Conservation (phyloP, 37 sponge, comb jelly and placozoan species). For the Halisarca cf. caerulea region DNA sequence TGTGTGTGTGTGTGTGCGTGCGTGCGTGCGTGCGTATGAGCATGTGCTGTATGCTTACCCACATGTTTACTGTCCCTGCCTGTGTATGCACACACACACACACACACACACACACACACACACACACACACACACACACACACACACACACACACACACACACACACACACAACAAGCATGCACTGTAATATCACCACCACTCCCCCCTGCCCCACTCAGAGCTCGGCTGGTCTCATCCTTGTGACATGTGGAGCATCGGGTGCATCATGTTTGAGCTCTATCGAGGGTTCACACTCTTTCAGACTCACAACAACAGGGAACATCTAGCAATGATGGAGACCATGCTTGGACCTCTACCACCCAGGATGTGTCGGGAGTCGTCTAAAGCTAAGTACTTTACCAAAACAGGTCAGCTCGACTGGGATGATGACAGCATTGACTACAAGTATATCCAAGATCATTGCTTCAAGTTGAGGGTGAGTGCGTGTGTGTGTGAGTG, state of each 20-base stretch:
- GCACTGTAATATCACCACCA: too few relatives aligned
- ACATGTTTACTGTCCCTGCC: too few relatives aligned
- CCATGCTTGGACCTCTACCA: constrained; percentile 89
- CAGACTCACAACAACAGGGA: constrained; percentile 98
- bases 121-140: background rate
- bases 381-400: constrained; percentile 82
- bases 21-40: too few relatives aligned
- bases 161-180: constrained; percentile 14
- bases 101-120: too few relatives aligned
- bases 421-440: constrained; percentile 84
- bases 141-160: background rate
- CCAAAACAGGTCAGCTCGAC: constrained; percentile 69
- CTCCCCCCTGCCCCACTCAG: too few relatives aligned
- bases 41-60: too few relatives aligned
- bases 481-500: background rate
- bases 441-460: constrained; percentile 79
- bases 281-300: constrained; percentile 95
- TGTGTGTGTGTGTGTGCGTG: background rate
- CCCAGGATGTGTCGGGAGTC: constrained; percentile 64
- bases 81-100: too few relatives aligned
- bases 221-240: constrained; percentile 97
- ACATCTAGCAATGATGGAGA: constrained; percentile 98
- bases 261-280: constrained; percentile 97
- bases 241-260: constrained; percentile 99
- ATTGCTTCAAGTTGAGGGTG: constrained; percentile 87